Percentiles rank a stretch among this genome's conserved stretches.
Evolutionary conservation across 2,113 vertebrate species (phyloP).

Genomic region (Sus scrofa): T2T-Sscrofa CM000812.6:170131001-170131500

Average conservation of each 20-base stretch:
- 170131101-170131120: background rate
- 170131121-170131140: background rate
- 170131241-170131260: background rate
- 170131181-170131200: background rate
- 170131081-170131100: background rate
- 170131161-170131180: background rate
- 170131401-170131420: background rate
- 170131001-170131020: background rate
- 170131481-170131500: accelerated
- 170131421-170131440: background rate
- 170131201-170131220: background rate
- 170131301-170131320: background rate
- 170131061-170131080: background rate
- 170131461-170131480: background rate
- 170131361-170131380: background rate
- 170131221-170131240: background rate
- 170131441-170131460: no score
- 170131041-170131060: background rate
- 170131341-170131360: background rate
- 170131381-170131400: background rate
- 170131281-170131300: background rate
- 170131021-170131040: background rate
- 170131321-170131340: background rate
- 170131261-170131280: background rate
- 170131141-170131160: background rate